These are phyloP conservation scores for Drosophila imparisetae DNA, from an alignment of 2,888 invertebrate species.

Conservation along the genomic window DNA sequence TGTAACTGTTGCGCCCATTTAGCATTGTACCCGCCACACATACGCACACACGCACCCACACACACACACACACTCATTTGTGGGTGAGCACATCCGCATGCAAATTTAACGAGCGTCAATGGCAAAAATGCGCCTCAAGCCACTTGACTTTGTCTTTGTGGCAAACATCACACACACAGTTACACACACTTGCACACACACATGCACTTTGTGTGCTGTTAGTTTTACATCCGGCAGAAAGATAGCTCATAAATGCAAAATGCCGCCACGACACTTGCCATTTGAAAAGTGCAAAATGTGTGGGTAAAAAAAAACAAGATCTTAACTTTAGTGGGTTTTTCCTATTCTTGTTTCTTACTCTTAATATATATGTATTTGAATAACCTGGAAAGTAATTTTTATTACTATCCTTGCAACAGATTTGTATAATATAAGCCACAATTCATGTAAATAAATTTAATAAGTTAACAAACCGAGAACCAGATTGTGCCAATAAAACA, in stretches of 20 bases:
- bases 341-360: not conserved
- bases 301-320: constrained; percentile 6
- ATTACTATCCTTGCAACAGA: not conserved
- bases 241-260: constrained; percentile 56
- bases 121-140: constrained; percentile 66
- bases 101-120: constrained; percentile 80
- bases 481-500: not conserved
- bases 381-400: not conserved
- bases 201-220: constrained; percentile 45
- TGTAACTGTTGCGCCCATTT: constrained; percentile 61
- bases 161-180: constrained; percentile 36
- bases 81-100: constrained; percentile 58
- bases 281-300: constrained; percentile 48
- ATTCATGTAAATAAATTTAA: not conserved
- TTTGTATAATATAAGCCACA: not conserved
- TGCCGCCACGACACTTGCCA: constrained; percentile 57
- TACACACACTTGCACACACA: constrained; percentile 1
- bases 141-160: constrained; percentile 72
- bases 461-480: not conserved
- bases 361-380: not conserved
- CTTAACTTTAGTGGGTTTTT: constrained; percentile 23
- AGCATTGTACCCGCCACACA: constrained; percentile 27
- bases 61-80: constrained; percentile 5
- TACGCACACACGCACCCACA: not conserved
- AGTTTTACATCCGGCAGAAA: constrained; percentile 61